Evolutionary conservation across 2,888 invertebrate genomes (phyloP).

Genomic region (Nysson spinosus): DNA sequence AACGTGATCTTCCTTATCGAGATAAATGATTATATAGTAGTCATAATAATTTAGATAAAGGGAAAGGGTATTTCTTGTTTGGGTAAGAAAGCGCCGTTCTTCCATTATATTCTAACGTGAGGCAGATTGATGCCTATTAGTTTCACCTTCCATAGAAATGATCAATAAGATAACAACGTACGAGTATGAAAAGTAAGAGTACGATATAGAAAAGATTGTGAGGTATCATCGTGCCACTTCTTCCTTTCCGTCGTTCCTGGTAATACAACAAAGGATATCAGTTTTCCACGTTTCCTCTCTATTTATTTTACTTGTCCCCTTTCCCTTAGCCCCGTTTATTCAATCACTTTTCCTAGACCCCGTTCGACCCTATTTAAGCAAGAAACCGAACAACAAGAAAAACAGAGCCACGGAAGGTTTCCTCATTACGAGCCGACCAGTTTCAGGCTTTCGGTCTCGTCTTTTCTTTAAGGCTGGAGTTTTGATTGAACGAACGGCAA

Average conservation of each 20-base stretch:
- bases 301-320: constrained; percentile 11
- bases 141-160: no score
- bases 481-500: constrained; percentile 69
- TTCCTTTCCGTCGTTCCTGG: not conserved
- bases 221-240: no score
- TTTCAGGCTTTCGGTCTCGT: constrained; percentile 65
- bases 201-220: no score
- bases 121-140: no score
- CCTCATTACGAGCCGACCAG: constrained; percentile 68
- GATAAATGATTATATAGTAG: constrained; percentile 6
- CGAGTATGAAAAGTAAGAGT: no score
- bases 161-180: no score
- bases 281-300: constrained; percentile 13
- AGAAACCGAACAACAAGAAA: constrained; percentile 46
- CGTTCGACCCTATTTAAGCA: constrained; percentile 49
- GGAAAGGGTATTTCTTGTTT: no score
- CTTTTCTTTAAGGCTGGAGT: constrained; percentile 67
- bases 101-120: no score
- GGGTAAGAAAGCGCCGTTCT: no score
- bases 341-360: constrained; percentile 27
- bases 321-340: constrained; percentile 21
- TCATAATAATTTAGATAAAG: no score
- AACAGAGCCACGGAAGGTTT: constrained; percentile 62
- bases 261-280: constrained; percentile 26
- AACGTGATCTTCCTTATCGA: constrained; percentile 17